Evolutionary conservation across 2,888 invertebrate species (phyloP).

Genomic region (Pseudoips prasinana): DNA sequence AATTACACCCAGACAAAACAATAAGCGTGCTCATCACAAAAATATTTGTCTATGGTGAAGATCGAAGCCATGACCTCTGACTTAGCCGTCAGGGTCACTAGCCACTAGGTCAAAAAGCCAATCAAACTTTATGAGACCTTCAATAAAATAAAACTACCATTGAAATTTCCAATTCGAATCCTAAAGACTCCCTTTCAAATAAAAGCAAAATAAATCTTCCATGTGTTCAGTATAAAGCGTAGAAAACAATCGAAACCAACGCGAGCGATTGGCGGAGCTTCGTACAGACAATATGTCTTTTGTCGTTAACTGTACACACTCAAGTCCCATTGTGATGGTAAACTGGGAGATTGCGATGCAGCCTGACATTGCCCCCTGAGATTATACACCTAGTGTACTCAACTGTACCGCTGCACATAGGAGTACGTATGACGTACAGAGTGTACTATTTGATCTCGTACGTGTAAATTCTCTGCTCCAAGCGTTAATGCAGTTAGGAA

Average conservation of each 20-base stretch:
- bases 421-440: neutral
- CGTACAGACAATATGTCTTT: conserved; percentile 37
- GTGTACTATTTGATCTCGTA: neutral
- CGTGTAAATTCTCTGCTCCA: conserved; percentile 8
- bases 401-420: conserved; percentile 26
- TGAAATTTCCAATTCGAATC: too few species aligned
- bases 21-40: too few species aligned
- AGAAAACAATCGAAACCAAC: conserved; percentile 31
- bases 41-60: too few species aligned
- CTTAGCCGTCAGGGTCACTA: too few species aligned
- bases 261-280: conserved; percentile 25
- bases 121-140: too few species aligned
- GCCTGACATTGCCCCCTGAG: conserved; percentile 32
- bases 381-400: conserved; percentile 31
- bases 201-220: neutral
- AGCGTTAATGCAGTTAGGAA: conserved; percentile 14
- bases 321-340: conserved; percentile 40
- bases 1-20: too few species aligned
- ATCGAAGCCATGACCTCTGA: too few species aligned
- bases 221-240: neutral
- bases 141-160: too few species aligned
- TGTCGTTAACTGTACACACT: conserved; percentile 34
- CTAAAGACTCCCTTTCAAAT: too few species aligned
- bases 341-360: conserved; percentile 37
- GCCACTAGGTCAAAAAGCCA: too few species aligned